Base-by-base conservation (phyloP, 2,888 invertebrate species). In the Polydrusus cervinus region DNA sequence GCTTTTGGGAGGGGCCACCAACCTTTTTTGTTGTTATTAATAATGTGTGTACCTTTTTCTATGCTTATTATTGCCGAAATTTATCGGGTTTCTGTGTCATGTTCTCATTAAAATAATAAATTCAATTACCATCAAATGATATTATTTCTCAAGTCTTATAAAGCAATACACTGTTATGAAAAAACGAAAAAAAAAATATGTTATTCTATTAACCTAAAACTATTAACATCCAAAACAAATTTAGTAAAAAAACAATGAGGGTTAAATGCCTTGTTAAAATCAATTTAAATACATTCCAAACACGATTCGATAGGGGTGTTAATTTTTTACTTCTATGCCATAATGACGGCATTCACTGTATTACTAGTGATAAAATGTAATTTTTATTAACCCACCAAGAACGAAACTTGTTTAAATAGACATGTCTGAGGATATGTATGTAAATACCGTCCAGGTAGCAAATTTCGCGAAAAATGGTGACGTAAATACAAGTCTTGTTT, bases 11-110 rank as follows among this genome's bases (percentile, higher is more conserved):
- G 67, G 55, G 67, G 67, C 67, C 62, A 62, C 40, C 55, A 70
- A 55, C 30, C 74, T 62, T 55, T 70, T 64, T 40, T 51, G 43
- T 74, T 74, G 65, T 74, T 74, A 74, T 70, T 74, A 70, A 74
- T 74, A 70, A 70, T 65, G 25, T 74, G 55, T 74, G 53, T 55
- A 73, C 40, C 57, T 70, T 70, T 61, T 70, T 40, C 34, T 70
- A 47, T 60, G 74, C 49, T 49, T 65, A 74, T 70, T 64, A 60
- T 70, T 73, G 61, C 67, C 43, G 67, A 66, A 61, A 40, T 67
- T 57, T 55, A 30, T 74, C 11, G 43, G 61, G 40, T 73, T 38
- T 66, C 30, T 73, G 65, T 65, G 65, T 20, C 51, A 25, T 55
- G 53, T 66, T 53, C 53, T 47, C 51, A 51, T 65, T 65, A 51